Base-by-base conservation (phyloP, 2,888 invertebrate genomes). In the Andrena marginata region DNA sequence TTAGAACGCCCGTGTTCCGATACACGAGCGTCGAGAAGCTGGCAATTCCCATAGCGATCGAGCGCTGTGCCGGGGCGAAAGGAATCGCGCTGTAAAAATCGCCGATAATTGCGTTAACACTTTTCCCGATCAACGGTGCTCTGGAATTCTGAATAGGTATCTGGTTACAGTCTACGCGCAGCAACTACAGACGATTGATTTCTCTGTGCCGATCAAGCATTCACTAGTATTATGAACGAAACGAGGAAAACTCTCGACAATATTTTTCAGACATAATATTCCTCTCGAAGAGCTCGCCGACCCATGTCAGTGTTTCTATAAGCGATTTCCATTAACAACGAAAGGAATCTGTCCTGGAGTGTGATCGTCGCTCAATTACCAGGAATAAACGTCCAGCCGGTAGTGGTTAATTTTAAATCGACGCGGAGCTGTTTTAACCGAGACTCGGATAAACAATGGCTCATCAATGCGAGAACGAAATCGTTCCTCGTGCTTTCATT, bases 1-100 rank as follows among this genome's bases (percentile, higher is more conserved):
- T 83, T 83, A 65, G 48, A 35, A 8, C 62, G 63, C 26, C 62
- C 63, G 51, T 73, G 73, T 60, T 72, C 42, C 77, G 84, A 80
- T 80, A 68, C 60, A 42, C 23, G 65, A 48, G 42, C 54, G n/a
- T n/a, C 7, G 48, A 6, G 26, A 29, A n/a, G 48, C 68, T 49
- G 10, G 54, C 63, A 71, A 77, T 80, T 60, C 73, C 78, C 80
- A 65, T n/a, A 77, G 64, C 68, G 64, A 64, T 59, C 33, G 67
- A 51, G 29, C 29, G 10, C 23, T 10, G 3, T 13, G 29, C 26
- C 26, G 23, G 13, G 1, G 29, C 13, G 62, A 64, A 77, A 71
- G 51, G 62, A 67, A 63, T 31, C 13, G 26, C 13, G 20, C 59
- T 29, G 51, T 31, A 20, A 42, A 70, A 76, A 60, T 51, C 10